Evolutionary conservation across 1,140 invertebrate genomes (phyloP), one percentile per base, ranked within the genome.

Genomic region (Drosophila arizonae): DNA sequence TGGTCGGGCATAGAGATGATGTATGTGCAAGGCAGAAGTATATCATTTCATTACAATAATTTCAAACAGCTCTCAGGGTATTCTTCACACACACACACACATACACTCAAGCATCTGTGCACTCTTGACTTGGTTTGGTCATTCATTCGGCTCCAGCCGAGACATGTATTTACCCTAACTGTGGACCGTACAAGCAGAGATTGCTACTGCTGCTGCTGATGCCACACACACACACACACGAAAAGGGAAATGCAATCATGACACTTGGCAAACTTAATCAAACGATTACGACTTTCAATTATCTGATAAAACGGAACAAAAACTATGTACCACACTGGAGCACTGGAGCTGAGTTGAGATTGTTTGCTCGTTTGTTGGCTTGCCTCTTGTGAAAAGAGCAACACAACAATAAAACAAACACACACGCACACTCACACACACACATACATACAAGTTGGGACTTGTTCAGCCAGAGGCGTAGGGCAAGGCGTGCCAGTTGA

Each of bases 201-300:
- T 10, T 36, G 33, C 33, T 36, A 1, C 58, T 50, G 62, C 50
- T 33, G 30, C 33, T 33, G 9, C 33, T 9, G 33, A 1, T 30
- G 21, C 26, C 52, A 45, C 58, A 63, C 11, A 64, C 46, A 62
- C 45, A 33, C n/a, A 52, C 28, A 17, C 24, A 43, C 13, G 60
- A 55, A 70, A 72, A 72, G 51, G 64, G 65, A 70, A 73, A 81
- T 87, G 74, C 81, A 89, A 77, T 90, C 81, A 85, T 74, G 80
- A 78, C 77, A 90, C 81, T 90, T 87, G 66, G 76, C 63, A 77
- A 82, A 77, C 68, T 82, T 88, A 79, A 87, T 90, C 74, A 80
- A 80, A 85, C 81, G 75, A 87, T 87, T 90, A 79, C 74, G 77
- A 82, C 80, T 88, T 88, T 88, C 85, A 88, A 88, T 88, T 88